Percentiles rank a stretch among this genome's conserved stretches.
Conservation (phyloP, 2,888 invertebrate species). For the Lithodes maja region DNA sequence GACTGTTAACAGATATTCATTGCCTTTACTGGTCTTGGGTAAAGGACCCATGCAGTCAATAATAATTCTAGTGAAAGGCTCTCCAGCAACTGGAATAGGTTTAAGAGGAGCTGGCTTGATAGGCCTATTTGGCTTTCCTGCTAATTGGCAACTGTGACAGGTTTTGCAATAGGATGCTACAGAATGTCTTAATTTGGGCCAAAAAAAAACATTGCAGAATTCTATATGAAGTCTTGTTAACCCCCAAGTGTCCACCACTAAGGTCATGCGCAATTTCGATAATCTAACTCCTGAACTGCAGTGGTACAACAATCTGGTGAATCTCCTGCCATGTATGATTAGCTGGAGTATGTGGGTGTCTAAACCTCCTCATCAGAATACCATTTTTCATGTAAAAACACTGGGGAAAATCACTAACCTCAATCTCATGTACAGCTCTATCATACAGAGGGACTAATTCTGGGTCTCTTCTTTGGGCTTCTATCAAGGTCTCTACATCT, state of each 20-base stretch:
- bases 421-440: constrained; percentile 14
- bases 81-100: neutral
- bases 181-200: constrained; percentile 3
- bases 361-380: constrained; percentile 20
- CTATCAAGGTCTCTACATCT: neutral
- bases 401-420: neutral
- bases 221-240: neutral
- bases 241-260: constrained; percentile 22
- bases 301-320: constrained; percentile 12
- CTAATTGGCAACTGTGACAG: constrained; percentile 6
- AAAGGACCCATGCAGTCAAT: constrained; percentile 10
- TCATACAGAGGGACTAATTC: constrained; percentile 3
- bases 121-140: constrained; percentile 9
- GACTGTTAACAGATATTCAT: constrained; percentile 28
- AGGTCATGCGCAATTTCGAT: constrained; percentile 12
- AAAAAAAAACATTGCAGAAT: neutral
- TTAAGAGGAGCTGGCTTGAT: constrained; percentile 21
- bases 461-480: neutral
- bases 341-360: constrained; percentile 8
- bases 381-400: constrained; percentile 10
- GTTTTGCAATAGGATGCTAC: constrained; percentile 15
- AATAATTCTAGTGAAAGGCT: constrained; percentile 19
- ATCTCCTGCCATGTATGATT: constrained; percentile 11
- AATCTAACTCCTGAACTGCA: neutral
- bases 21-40: constrained; percentile 3